phyloP scores from a whole-genome alignment of 2,888 invertebrate species.

The Brenthis ino region DNA sequence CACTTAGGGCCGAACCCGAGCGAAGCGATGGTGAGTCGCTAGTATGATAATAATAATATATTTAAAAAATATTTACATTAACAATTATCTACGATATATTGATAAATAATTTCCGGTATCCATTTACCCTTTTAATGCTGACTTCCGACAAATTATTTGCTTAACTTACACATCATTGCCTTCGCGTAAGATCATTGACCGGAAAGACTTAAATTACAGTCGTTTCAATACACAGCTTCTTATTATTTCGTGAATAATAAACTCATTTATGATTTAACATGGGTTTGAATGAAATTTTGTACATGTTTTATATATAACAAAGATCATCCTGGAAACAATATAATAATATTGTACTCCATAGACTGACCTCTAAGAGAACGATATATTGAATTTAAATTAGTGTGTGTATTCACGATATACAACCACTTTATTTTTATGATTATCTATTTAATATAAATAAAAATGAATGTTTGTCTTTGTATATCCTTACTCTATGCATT shows the following conservation, averaged over 20 bases:
- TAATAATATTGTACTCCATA: too few relatives aligned
- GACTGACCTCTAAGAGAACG: too few relatives aligned
- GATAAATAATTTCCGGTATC: not conserved
- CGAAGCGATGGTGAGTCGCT: not conserved
- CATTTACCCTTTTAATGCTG: not conserved
- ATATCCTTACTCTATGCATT: too few relatives aligned
- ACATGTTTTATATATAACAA: too few relatives aligned
- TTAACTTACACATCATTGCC: not conserved
- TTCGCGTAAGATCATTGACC: slow-evolving; percentile 10
- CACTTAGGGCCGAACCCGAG: too few relatives aligned
- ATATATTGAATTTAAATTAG: too few relatives aligned
- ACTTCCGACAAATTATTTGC: slow-evolving; percentile 2
- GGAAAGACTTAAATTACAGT: slow-evolving; percentile 4
- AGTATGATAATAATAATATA: not conserved
- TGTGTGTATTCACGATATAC: too few relatives aligned
- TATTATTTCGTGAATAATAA: not conserved
- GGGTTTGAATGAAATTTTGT: not conserved
- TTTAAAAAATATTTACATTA: not conserved
- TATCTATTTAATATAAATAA: too few relatives aligned
- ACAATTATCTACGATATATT: not conserved
- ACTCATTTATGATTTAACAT: not conserved
- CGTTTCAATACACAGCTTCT: not conserved
- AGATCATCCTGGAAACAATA: too few relatives aligned
- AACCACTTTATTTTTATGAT: too few relatives aligned
- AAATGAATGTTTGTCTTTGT: too few relatives aligned